Evolutionary conservation across 2,888 invertebrate genomes (phyloP).

Genomic region (Ceramica pisi): DNA sequence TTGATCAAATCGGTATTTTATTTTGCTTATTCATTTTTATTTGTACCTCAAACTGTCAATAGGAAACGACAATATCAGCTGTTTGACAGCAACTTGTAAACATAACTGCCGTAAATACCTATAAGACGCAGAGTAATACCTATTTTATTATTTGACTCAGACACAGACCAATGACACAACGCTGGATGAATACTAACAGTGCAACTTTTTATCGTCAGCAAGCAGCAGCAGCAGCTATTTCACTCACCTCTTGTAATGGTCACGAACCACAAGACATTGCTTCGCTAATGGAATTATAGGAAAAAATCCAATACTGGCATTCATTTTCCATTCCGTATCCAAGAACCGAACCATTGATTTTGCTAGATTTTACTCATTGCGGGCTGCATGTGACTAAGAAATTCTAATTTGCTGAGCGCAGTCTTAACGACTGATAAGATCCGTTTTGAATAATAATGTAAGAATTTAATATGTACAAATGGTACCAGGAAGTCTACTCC

Average conservation of each 20-base stretch:
- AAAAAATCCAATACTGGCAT: background rate
- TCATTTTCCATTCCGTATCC: conserved; percentile 18
- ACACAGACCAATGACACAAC: conserved; percentile 16
- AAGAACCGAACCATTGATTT: conserved; percentile 2
- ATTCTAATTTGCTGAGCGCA: conserved; percentile 29
- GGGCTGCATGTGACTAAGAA: background rate
- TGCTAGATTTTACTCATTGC: background rate
- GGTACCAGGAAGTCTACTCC: conserved; percentile 35
- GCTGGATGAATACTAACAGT: conserved; percentile 4
- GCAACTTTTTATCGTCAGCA: conserved; percentile 26
- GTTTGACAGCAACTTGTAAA: conserved; percentile 21
- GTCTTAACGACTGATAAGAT: conserved; percentile 32
- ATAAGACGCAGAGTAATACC: conserved; percentile 4
- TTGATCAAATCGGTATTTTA: conserved; percentile 10
- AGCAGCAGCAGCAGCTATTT: too few relatives aligned
- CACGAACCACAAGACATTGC: conserved; percentile 9
- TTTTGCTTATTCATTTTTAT: conserved; percentile 14
- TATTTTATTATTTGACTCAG: conserved; percentile 44
- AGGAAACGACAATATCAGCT: conserved; percentile 9
- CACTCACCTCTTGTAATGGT: conserved; percentile 12
- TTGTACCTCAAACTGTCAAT: conserved; percentile 2
- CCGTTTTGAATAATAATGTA: conserved; percentile 36
- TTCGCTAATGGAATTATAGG: background rate
- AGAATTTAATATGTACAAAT: conserved; percentile 25
- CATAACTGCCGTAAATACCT: background rate